Evolutionary conservation across 2,888 invertebrate genomes (phyloP).

Genomic region (Ctena decussata): DNA sequence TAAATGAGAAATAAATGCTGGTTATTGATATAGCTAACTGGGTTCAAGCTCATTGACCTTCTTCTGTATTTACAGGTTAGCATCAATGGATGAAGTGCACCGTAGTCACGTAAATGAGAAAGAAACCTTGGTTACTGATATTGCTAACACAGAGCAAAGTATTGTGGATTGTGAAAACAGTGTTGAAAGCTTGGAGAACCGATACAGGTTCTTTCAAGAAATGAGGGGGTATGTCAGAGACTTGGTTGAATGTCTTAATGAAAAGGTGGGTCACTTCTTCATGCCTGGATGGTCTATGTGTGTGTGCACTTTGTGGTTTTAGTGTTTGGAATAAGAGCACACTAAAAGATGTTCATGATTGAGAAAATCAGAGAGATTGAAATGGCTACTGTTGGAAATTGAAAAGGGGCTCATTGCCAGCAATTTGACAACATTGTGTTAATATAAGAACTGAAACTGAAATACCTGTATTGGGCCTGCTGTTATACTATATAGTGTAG

Average conservation of each 20-base stretch:
- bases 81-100: conserved; percentile 89
- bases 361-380: no score
- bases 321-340: no score
- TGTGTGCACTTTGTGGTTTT: conserved; percentile 2
- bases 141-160: conserved; percentile 88
- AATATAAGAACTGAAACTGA: not conserved
- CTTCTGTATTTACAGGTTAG: conserved; percentile 87
- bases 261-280: conserved; percentile 91
- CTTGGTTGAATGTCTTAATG: conserved; percentile 98
- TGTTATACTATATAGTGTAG: no score
- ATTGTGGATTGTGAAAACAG: conserved; percentile 88
- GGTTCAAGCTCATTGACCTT: no score
- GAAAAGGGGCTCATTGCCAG: no score
- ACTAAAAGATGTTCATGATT: no score
- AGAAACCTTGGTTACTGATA: conserved; percentile 88
- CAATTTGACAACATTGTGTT: no score
- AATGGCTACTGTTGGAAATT: no score
- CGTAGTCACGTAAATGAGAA: conserved; percentile 88
- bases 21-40: no score
- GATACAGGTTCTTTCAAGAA: conserved; percentile 98
- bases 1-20: no score
- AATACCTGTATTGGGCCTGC: no score
- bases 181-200: conserved; percentile 91
- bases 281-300: conserved; percentile 53
- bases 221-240: conserved; percentile 97